Base-by-base conservation (phyloP, 2,888 invertebrate species). In the Epinotia bilunana region DNA sequence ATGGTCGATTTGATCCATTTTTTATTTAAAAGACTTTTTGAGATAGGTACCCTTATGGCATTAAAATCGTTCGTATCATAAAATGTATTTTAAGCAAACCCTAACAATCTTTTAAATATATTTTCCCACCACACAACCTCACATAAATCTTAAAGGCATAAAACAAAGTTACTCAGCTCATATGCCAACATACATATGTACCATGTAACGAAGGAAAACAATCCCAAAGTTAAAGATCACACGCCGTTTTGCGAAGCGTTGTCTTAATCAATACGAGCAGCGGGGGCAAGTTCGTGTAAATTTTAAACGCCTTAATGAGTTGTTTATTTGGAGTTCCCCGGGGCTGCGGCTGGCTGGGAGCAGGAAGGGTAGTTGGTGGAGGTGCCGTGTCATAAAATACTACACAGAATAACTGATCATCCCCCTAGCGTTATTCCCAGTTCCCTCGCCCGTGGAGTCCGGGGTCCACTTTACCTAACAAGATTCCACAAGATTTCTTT, bases 281-380 rank as follows among this genome's bases (percentile, higher is more conserved):
- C n/a, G 55, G 33, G 63, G 39, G 43, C 68, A 63, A 73, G 69
- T 69, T 63, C 57, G 69, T 69, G 74, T 58, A 69, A 63, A 74
- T 58, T 74, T 74, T 74, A 69, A 69, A 74, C 69, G 69, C 20
- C 69, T 69, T 74, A 74, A 74, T 74, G 74, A 74, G 74, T 74
- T 74, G 74, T 74, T 74, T 74, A 74, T 69, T 74, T 69, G 62
- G 74, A 69, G 74, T 69, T 60, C 60, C 58, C 62, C 46, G 57
- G 33, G 12, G 53, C 18, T 60, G 39, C 67, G 61, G 67, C 60
- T 53, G 64, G 64, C 58, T 57, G 6, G 55, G 68, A 61, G 61
- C 43, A 57, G 43, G 43, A 43, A 13, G 11, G 9, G 12, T 58
- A 46, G 23, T 28, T 72, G 7, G 28, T 58, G 72, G 72, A 72